Conservation (phyloP, 2,888 invertebrate genomes). For the Melieria omissa region DNA sequence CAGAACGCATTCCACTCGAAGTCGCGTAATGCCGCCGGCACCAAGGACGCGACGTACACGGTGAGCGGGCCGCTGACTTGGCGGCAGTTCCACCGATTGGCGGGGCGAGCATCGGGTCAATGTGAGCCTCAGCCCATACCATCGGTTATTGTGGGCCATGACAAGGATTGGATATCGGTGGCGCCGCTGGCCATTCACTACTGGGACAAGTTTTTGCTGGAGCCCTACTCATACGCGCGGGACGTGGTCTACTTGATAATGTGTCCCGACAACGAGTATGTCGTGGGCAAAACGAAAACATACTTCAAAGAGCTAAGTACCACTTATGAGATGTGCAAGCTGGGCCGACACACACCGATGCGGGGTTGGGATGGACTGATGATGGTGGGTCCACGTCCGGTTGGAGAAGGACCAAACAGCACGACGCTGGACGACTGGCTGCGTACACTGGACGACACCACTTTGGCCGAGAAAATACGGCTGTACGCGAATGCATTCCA, state of each 20-base stretch:
- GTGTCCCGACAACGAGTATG: conserved; percentile 89
- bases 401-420: conserved; percentile 41
- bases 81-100: conserved; percentile 96
- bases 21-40: conserved; percentile 75
- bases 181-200: conserved; percentile 94
- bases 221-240: conserved; percentile 94
- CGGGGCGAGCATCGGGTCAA: conserved; percentile 93
- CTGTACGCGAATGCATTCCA: conserved; percentile 87
- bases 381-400: conserved; percentile 72
- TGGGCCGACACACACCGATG: conserved; percentile 94
- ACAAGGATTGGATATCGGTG: conserved; percentile 93
- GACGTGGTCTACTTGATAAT: conserved; percentile 96
- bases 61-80: conserved; percentile 98
- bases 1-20: conserved; percentile 97
- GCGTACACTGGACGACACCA: conserved; percentile 81
- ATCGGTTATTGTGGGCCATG: conserved; percentile 91
- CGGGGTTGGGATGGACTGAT: conserved; percentile 88
- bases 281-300: conserved; percentile 79
- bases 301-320: conserved; percentile 95
- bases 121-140: conserved; percentile 98
- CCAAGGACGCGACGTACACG: conserved; percentile 93
- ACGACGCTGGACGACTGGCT: conserved; percentile 87
- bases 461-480: conserved; percentile 83
- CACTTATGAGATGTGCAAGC: conserved; percentile 92
- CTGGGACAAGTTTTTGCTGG: conserved; percentile 97